Evolutionary conservation across 2,797 vertebrate species (phyloP), one percentile per base, ranked within the genome.

Genomic region (Cynopterus sphinx): DNA sequence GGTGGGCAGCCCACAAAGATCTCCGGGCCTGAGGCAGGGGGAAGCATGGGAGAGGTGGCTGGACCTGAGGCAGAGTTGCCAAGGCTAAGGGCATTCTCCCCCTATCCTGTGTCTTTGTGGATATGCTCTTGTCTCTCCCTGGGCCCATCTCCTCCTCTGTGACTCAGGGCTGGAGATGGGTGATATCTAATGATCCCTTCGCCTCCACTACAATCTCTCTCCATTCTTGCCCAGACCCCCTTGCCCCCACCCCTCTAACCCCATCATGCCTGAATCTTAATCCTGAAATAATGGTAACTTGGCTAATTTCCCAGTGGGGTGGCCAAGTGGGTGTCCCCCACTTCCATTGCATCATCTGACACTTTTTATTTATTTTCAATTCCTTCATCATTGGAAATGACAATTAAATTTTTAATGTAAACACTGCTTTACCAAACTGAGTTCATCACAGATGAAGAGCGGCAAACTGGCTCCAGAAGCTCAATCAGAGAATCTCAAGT

Each of bases 351-450:
- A 33, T 88, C 12, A 24, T 28, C 90, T 95, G 86, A 85, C 94
- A 94, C 65, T 96, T 96, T 26, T 82, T 41, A 95, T 96, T 91
- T 91, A 83, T 97, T 96, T 95, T 88, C 96, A 86, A 91, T 83
- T 77, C 31, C 57, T 97, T 65, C 59, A 81, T 94, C 77, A 89
- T 90, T 93, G 97, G 95, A 92, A 83, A 67, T 19, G 94, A 94
- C 71, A 55, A 95, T 96, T 93, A 93, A 94, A 87, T 90, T 92
- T 75, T 41, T 51, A 55, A 41, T 28, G 9, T 95, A 96, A 97
- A 93, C 77, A 81, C 91, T 17, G 7, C 70, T 94, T 92, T 95
- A 78, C 77, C 77, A 70, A 97, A 92, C 88, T 70, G 74, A 81
- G 95, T 97, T 95, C 91, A 96, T 86, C 90, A 77, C 43, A 1